These are phyloP conservation scores for Eustalomyia histrio DNA, from an alignment of 2,888 invertebrate species.

Conservation along the genomic window DNA sequence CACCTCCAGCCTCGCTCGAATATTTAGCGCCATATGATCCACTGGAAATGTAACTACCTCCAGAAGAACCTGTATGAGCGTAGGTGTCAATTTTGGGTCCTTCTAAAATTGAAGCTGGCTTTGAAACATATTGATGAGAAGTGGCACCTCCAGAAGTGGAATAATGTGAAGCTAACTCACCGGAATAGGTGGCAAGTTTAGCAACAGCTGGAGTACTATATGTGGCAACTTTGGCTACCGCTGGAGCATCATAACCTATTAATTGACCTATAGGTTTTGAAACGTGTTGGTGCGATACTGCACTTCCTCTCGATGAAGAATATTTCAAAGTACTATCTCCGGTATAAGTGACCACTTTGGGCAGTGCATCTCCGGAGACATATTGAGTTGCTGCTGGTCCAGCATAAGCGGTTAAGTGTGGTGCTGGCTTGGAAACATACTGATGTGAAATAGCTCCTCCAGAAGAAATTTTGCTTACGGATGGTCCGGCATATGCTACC, in stretches of 20 bases:
- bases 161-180: constrained; percentile 50
- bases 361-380: constrained; percentile 39
- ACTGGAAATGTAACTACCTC: constrained; percentile 50
- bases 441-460: constrained; percentile 56
- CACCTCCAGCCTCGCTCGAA: constrained; percentile 33
- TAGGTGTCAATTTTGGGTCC: constrained; percentile 1
- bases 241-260: constrained; percentile 54
- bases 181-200: constrained; percentile 51
- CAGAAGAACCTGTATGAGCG: constrained; percentile 59
- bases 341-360: constrained; percentile 49
- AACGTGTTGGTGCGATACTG: constrained; percentile 70
- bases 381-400: constrained; percentile 56
- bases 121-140: constrained; percentile 71
- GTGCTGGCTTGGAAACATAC: constrained; percentile 51
- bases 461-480: not conserved
- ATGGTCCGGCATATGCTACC: not conserved
- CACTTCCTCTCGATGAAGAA: constrained; percentile 46
- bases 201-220: constrained; percentile 65
- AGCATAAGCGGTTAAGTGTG: constrained; percentile 47
- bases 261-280: constrained; percentile 61
- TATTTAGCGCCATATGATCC: not conserved
- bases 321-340: constrained; percentile 46
- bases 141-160: constrained; percentile 61
- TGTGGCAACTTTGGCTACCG: constrained; percentile 67
- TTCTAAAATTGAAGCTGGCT: constrained; percentile 64